phyloP scores from a whole-genome alignment of 2,113 vertebrate species.

The Caranx melampygus region DNA sequence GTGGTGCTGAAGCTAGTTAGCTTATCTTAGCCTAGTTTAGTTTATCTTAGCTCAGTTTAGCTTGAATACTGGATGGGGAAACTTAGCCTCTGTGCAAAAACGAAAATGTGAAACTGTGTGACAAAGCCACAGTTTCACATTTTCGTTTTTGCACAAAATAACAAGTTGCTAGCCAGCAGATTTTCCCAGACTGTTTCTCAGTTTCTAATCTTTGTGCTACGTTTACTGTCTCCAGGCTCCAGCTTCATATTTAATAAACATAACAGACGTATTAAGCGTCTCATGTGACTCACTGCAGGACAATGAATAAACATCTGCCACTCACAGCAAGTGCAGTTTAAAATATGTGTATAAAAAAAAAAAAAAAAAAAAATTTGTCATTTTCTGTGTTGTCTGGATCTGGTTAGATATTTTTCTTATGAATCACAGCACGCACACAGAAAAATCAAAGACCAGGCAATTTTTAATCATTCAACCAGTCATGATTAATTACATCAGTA shows the following conservation, averaged over 20 bases:
- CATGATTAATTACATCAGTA: conserved; percentile 66
- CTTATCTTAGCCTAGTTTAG: background rate
- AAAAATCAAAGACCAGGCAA: conserved; percentile 69
- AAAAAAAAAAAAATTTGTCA: background rate
- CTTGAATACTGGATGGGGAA: background rate
- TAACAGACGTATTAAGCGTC: background rate
- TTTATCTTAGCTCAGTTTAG: background rate
- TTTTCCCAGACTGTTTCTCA: background rate
- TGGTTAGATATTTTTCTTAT: background rate
- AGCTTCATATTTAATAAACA: background rate
- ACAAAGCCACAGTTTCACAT: too few relatives aligned
- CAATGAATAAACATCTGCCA: background rate
- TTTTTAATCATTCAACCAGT: conserved; percentile 76
- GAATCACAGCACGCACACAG: background rate
- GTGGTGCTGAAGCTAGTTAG: background rate
- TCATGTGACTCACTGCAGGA: background rate
- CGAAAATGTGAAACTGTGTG: too few relatives aligned
- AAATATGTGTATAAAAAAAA: background rate
- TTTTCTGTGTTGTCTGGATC: background rate
- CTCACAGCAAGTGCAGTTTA: background rate
- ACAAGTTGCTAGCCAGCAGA: too few relatives aligned
- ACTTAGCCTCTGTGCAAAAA: background rate
- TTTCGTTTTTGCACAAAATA: too few relatives aligned
- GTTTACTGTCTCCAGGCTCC: background rate
- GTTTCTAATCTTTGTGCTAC: background rate